Percentiles rank a stretch among this genome's conserved stretches.
Evolutionary conservation across 1,140 invertebrate genomes (phyloP).

Genomic region (Galendromus occidentalis): DNA sequence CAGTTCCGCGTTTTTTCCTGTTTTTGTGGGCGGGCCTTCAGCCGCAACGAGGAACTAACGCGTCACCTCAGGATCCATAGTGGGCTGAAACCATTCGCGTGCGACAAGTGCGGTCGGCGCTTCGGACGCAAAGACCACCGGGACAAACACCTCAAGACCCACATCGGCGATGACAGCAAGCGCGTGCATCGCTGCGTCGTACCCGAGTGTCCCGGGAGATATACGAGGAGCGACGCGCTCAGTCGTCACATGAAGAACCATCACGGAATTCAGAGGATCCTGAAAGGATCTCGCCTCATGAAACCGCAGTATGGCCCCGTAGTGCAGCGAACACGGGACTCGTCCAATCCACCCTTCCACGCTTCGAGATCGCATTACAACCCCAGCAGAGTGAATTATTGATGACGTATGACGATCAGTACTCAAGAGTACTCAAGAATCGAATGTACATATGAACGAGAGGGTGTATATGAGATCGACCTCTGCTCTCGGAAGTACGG

Average conservation of each 20-base stretch:
- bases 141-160: slow-evolving; percentile 38
- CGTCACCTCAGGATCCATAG: slow-evolving; percentile 67
- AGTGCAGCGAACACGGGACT: no score
- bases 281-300: background rate
- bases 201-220: slow-evolving; percentile 20
- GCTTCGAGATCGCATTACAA: no score
- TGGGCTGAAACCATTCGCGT: slow-evolving; percentile 37
- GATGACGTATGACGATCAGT: no score
- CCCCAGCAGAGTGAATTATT: no score
- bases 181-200: slow-evolving; percentile 20
- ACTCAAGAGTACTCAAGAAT: no score
- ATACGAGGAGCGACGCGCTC: slow-evolving; percentile 23
- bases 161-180: slow-evolving; percentile 26
- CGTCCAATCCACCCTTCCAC: no score
- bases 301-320: no score
- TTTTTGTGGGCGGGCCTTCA: slow-evolving; percentile 64
- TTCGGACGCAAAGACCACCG: slow-evolving; percentile 62
- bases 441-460: no score
- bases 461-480: no score
- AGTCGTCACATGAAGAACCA: slow-evolving; percentile 21
- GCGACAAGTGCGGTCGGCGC: slow-evolving; percentile 53
- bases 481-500: no score
- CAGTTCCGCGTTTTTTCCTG: background rate
- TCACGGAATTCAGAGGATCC: slow-evolving; percentile 18
- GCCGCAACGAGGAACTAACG: slow-evolving; percentile 76